These are phyloP conservation scores for Campoletis sonorensis DNA, from an alignment of 1,140 invertebrate genomes.

Conservation along the genomic window DNA sequence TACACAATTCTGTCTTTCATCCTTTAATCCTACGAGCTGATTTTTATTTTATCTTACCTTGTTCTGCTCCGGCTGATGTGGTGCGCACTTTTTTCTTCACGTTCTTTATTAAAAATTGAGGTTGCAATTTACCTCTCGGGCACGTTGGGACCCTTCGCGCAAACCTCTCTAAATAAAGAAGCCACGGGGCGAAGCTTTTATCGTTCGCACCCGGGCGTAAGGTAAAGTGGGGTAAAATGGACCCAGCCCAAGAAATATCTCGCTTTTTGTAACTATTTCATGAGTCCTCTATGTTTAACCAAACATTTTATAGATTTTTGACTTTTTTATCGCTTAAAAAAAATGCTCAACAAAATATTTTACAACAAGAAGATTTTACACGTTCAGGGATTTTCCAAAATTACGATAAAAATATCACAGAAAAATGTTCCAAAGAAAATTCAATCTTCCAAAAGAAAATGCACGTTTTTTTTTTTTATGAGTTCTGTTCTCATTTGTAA, in stretches of 20 bases:
- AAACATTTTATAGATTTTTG: no score
- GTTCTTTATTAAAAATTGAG: conserved; percentile 73
- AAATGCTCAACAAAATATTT: no score
- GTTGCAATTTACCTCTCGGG: conserved; percentile 70
- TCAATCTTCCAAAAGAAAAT: no score
- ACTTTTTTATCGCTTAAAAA: no score
- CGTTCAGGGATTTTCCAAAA: no score
- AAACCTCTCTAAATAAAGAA: conserved; percentile 70
- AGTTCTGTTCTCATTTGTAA: background rate
- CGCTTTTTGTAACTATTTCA: no score
- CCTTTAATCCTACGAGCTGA: background rate
- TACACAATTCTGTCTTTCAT: conserved; percentile 37
- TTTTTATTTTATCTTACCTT: conserved; percentile 1
- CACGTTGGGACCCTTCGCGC: conserved; percentile 48
- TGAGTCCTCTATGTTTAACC: no score
- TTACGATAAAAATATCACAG: no score
- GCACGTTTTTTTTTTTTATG: no score
- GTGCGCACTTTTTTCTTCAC: conserved; percentile 57
- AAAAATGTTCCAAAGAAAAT: no score
- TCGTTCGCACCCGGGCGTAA: background rate
- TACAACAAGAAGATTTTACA: no score
- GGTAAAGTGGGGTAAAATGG: conserved; percentile 4
- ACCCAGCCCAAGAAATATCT: no score
- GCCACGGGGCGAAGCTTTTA: conserved; percentile 47
- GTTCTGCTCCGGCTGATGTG: background rate